Evolutionary conservation across 2,113 vertebrate species (phyloP).

Genomic region (Ifrita kowaldi): DNA sequence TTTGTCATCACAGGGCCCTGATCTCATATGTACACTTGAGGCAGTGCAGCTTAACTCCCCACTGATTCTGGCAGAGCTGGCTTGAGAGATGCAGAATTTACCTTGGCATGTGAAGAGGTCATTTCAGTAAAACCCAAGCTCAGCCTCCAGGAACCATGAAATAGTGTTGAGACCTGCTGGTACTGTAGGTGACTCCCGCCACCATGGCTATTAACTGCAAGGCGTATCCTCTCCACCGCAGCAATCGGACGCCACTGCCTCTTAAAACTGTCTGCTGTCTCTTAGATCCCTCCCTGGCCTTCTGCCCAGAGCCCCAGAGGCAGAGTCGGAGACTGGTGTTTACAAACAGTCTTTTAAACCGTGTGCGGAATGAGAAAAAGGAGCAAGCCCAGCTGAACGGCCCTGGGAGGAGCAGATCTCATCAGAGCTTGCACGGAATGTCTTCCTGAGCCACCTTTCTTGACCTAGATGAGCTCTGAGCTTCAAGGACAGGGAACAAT

Average conservation of each 20-base stretch:
- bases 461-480: neutral
- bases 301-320: neutral
- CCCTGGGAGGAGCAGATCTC: neutral
- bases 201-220: slow-evolving; percentile 11
- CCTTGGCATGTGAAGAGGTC: neutral
- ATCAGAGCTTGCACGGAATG: neutral
- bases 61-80: neutral
- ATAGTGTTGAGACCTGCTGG: slow-evolving; percentile 21
- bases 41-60: neutral
- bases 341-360: slow-evolving; percentile 40
- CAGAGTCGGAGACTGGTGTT: slow-evolving; percentile 10
- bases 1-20: neutral
- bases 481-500: neutral
- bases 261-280: slow-evolving; percentile 50
- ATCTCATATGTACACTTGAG: neutral
- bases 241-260: slow-evolving; percentile 16
- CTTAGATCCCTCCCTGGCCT: slow-evolving; percentile 33
- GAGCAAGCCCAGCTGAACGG: neutral
- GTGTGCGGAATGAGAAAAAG: slow-evolving; percentile 1
- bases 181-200: slow-evolving; percentile 5
- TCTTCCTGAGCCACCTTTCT: neutral
- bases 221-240: neutral
- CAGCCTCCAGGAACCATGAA: neutral
- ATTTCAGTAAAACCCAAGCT: slow-evolving; percentile 12
- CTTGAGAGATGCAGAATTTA: neutral